Base-by-base conservation (phyloP, 2,888 invertebrate genomes). In the Torymus aiolomorphi region DNA sequence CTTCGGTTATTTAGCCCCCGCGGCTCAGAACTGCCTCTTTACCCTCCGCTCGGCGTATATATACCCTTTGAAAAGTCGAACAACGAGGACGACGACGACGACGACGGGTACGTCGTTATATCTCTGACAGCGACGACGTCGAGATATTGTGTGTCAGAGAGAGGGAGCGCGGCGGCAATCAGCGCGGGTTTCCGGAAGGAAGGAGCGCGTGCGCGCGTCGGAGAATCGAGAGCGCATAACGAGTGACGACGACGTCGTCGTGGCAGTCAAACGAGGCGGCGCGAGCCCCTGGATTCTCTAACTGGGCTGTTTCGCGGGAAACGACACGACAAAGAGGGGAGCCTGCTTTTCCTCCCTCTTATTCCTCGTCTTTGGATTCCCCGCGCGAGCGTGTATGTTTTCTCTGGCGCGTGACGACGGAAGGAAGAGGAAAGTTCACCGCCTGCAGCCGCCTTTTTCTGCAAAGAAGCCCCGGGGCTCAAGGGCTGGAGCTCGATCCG, bases 11-110 rank as follows among this genome's bases (percentile, higher is more conserved):
- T 42, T 42, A 42, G 42, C 42, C 42, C 42, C 42, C 42, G 42
- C 42, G 42, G 42, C 42, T 42, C 8, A 42, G 42, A 8, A 8
- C 42, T 42, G 42, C 42, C 42, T 42, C 42, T 42, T 62, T 24
- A 24, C n/a, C 42, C 65, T 56, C 5, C n/a, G 14, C 70, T 77
- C 71, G 73, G 52, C 71, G 73, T 62, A 76, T 72, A 72, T 42
- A 42, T 8, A 42, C 42, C 42, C 42, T 42, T 69, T 51, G 51
- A 10, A 52, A 51, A 20, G 52, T 52, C 52, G 18, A 51, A 66
- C 51, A 42, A 63, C 63, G 49, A 42, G 24, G 14, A 63, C 42
- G 42, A 42, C 18, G 24, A 24, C 20, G 31, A 62, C 12, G 65
- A 51, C 59, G 49, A 52, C 49, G n/a, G 51, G 49, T 16, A 66